phyloP scores from a whole-genome alignment of 2,797 vertebrate species.

The Coccyzus lansbergi region DNA sequence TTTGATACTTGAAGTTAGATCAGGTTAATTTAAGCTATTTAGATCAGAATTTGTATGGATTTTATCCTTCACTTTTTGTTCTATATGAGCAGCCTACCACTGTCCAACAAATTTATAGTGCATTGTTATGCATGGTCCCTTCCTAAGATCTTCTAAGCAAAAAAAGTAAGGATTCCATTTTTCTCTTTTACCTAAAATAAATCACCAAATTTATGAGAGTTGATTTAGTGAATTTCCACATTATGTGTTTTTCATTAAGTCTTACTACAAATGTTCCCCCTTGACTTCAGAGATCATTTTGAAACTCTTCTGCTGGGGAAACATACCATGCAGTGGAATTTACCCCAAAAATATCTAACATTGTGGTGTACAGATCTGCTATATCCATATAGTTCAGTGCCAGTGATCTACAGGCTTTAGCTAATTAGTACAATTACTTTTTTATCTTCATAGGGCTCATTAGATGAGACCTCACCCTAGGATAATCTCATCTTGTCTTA shows the following conservation, averaged over 20 bases:
- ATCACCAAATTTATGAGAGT: neutral
- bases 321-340: neutral
- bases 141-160: neutral
- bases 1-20: neutral
- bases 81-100: neutral
- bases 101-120: neutral
- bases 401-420: neutral
- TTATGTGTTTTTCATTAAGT: neutral
- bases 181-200: neutral
- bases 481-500: neutral
- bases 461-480: neutral
- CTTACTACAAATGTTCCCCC: neutral
- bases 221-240: neutral
- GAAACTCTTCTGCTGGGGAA: neutral
- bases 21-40: neutral
- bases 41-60: accelerated
- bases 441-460: neutral
- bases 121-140: neutral
- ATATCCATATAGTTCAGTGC: neutral
- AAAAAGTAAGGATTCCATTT: neutral
- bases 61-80: neutral
- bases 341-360: neutral
- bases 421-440: neutral
- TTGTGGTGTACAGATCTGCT: neutral
- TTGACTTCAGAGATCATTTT: neutral